Percentiles rank a stretch among this genome's conserved stretches.
Evolutionary conservation across 2,113 vertebrate species (phyloP).

Genomic region (Pachypanchax playfairii): DNA sequence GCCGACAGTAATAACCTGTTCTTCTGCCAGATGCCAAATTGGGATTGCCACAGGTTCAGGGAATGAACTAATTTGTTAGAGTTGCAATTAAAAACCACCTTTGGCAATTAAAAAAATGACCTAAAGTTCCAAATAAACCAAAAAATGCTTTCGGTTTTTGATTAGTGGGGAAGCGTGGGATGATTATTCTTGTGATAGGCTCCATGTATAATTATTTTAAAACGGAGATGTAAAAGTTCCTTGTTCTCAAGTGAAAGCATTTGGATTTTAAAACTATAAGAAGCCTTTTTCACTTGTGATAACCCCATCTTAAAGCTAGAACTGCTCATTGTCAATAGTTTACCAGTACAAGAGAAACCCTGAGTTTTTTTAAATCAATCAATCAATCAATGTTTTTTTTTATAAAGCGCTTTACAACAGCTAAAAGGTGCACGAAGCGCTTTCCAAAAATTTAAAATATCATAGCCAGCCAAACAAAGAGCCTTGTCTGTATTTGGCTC

Average conservation of each 20-base stretch:
- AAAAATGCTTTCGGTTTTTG: constrained; percentile 43
- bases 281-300: no score
- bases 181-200: constrained; percentile 46
- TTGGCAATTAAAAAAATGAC: constrained; percentile 42
- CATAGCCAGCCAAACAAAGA: no score
- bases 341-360: no score
- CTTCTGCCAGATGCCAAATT: constrained; percentile 29
- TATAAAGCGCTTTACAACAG: no score
- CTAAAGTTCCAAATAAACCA: constrained; percentile 54
- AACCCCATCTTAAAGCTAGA: no score
- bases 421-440: no score
- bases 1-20: constrained; percentile 34
- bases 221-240: neutral
- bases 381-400: no score
- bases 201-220: constrained; percentile 26
- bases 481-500: no score
- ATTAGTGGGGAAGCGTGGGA: constrained; percentile 33
- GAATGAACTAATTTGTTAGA: constrained; percentile 48
- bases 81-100: constrained; percentile 57
- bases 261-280: neutral
- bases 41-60: constrained; percentile 50
- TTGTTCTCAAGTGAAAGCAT: neutral
- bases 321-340: no score
- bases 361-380: no score
- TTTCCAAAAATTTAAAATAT: no score